Base-by-base conservation (phyloP, 2,888 invertebrate species). In the Rhagonycha lutea region DNA sequence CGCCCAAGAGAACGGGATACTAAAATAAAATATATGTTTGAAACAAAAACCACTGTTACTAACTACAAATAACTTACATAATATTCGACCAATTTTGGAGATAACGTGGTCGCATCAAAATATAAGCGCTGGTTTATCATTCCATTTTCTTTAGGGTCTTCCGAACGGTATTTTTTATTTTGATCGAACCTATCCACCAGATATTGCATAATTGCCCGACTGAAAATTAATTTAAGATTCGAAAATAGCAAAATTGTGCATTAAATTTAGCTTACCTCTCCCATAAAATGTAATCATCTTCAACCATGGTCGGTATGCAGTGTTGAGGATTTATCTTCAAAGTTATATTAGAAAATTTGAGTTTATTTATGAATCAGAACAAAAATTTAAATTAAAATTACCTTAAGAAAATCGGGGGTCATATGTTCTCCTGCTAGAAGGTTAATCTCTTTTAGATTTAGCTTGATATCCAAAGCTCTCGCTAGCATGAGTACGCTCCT, bases 301-400 rank as follows among this genome's bases (percentile, higher is more conserved):
- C 94, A 81, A 93, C 90, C 83, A 95, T 89, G 0, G 93, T 93
- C 3, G 94, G 94, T 75, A 94, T 88, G 0, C 92, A 92, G 82
- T 94, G 94, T 84, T 93, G 91, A 2, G 93, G 93, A 85, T 93
- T 93, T 86, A 93, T 89, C 93, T 93, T 85, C 70, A 88, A 89
- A 76, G 68, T 47, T 75, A 75, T 8, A 62, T 69, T 47, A 69
- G 14, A 10, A 26, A 29, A 32, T 14, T 78, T 65, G 0, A 29
- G 24, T 10, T 65, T 68, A 14, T 14, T 67, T 14, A 24, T 10
- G 14, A 26, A 23, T 26, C 9, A 10, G n/a, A 26, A 28, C 4
- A 14, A 26, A 28, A 18, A 0, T 68, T 18, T 10, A 10, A 67
- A 68, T 14, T 32, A 68, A 14, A 14, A 28, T 76, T 86, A 94